Conservation (phyloP, 2,888 invertebrate species). For the Leptopilina drosophilae region DNA sequence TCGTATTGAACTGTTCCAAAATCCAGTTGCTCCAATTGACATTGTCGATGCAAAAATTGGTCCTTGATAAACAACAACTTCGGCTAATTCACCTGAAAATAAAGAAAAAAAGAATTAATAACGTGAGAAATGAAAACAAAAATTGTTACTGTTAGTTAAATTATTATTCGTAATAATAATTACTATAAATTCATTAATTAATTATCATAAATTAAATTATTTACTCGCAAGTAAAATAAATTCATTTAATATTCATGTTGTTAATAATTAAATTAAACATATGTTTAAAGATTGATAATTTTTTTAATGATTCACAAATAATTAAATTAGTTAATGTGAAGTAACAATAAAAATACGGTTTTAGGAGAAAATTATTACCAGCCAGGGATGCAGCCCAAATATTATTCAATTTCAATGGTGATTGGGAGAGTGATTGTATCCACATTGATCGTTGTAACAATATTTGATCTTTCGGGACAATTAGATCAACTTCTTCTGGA, state of each 20-base stretch:
- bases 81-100: constrained; percentile 82
- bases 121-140: background rate
- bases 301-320: too few relatives aligned
- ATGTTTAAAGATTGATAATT: too few relatives aligned
- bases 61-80: constrained; percentile 83
- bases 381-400: constrained; percentile 82
- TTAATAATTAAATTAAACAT: too few relatives aligned
- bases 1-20: constrained; percentile 83
- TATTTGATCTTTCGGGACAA: constrained; percentile 61
- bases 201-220: too few relatives aligned
- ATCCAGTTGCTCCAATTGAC: constrained; percentile 79
- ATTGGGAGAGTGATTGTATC: constrained; percentile 59
- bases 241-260: too few relatives aligned
- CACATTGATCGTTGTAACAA: constrained; percentile 62
- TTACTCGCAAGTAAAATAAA: too few relatives aligned
- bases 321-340: too few relatives aligned
- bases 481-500: constrained; percentile 62
- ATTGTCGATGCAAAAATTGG: constrained; percentile 78
- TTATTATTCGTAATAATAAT: too few relatives aligned
- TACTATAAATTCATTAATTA: too few relatives aligned
- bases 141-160: too few relatives aligned
- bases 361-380: constrained; percentile 71
- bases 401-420: constrained; percentile 78
- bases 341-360: too few relatives aligned
- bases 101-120: background rate